A percentile compares a stretch with the other conserved stretches of the same genome.
Conservation (phyloP, 2,888 invertebrate genomes). For the Amorpha juglandis region DNA sequence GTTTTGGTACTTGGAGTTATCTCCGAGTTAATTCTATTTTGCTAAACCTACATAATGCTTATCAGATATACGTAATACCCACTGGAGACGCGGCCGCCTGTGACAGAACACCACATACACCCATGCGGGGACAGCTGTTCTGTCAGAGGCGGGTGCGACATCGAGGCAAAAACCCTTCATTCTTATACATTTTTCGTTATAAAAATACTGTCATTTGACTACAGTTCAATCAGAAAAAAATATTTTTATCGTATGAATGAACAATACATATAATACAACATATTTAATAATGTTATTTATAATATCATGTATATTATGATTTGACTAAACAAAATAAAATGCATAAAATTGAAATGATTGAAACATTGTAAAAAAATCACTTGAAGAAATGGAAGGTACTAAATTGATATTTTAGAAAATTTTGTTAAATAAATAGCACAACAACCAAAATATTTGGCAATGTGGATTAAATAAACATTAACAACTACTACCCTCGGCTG, state of each 20-base stretch:
- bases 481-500: conserved; percentile 75
- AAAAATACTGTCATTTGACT: conserved; percentile 86
- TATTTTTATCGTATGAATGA: conserved; percentile 64
- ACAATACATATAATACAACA: conserved; percentile 78
- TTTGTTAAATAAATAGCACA: conserved; percentile 80
- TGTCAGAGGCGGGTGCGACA: conserved; percentile 33
- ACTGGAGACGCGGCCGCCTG: conserved; percentile 44
- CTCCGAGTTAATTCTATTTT: conserved; percentile 81
- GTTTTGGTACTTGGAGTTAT: conserved; percentile 81
- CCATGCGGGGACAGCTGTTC: neutral
- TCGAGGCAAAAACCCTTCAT: conserved; percentile 74
- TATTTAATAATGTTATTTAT: conserved; percentile 69
- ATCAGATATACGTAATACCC: conserved; percentile 80
- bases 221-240: conserved; percentile 82
- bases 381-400: conserved; percentile 80
- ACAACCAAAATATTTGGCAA: conserved; percentile 83
- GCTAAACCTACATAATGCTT: conserved; percentile 85
- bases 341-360: conserved; percentile 82
- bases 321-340: conserved; percentile 84
- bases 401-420: conserved; percentile 74
- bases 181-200: conserved; percentile 82
- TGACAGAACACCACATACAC: conserved; percentile 29
- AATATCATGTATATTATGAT: conserved; percentile 82
- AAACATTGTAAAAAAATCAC: conserved; percentile 79
- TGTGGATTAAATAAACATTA: conserved; percentile 77